These are phyloP conservation scores for Brachionus asplanchnoidis DNA, from an alignment of 1,140 invertebrate species.

Conservation along the genomic window DNA sequence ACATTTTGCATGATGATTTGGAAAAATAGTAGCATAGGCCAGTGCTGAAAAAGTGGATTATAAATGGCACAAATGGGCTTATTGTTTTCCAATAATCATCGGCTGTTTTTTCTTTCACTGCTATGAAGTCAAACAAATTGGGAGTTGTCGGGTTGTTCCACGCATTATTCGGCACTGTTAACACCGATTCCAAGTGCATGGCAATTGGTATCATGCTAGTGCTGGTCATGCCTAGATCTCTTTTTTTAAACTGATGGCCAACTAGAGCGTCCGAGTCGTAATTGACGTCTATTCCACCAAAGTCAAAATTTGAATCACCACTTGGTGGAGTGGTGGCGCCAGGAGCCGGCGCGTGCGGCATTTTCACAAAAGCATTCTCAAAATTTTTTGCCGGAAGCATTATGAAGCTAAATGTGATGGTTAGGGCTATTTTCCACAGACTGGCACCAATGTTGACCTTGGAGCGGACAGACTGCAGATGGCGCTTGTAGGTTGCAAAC, in stretches of 20 bases:
- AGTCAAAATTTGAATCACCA: constrained; percentile 24
- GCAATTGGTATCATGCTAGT: neutral
- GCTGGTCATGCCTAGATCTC: neutral
- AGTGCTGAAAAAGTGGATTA: constrained; percentile 48
- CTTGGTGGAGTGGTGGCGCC: neutral
- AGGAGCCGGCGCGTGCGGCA: neutral
- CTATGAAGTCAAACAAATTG: constrained; percentile 35
- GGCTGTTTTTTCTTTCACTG: constrained; percentile 38
- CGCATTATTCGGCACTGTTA: constrained; percentile 34
- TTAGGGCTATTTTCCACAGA: constrained; percentile 51
- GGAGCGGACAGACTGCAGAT: constrained; percentile 48
- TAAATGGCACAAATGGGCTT: constrained; percentile 46
- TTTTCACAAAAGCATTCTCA: constrained; percentile 40
- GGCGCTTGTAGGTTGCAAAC: constrained; percentile 45
- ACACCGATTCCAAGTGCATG: neutral
- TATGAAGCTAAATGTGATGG: constrained; percentile 44
- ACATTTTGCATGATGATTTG: constrained; percentile 52
- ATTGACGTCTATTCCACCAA: constrained; percentile 1
- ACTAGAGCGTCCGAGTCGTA: neutral
- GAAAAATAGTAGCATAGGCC: constrained; percentile 52
- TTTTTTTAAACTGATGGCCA: neutral
- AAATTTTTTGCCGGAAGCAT: constrained; percentile 42
- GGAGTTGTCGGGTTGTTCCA: constrained; percentile 34
- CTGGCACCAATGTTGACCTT: constrained; percentile 49
- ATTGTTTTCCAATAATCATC: constrained; percentile 43